Conservation (phyloP, 2,113 vertebrate species). For the Heterocephalus glaber region DNA sequence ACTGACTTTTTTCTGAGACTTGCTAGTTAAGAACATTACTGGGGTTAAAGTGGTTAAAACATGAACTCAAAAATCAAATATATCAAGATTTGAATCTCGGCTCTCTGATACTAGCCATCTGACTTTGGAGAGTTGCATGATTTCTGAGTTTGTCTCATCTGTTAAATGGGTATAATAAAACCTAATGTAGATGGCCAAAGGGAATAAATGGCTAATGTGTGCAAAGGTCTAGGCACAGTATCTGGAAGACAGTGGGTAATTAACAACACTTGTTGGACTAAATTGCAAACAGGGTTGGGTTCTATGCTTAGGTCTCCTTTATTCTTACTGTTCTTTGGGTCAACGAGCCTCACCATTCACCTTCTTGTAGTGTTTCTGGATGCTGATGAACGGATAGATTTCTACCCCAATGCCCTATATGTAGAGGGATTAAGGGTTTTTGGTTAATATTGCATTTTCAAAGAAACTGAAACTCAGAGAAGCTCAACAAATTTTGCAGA, state of each 20-base stretch:
- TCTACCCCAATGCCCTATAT: neutral
- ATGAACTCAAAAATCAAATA: neutral
- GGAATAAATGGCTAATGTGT: neutral
- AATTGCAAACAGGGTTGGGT: neutral
- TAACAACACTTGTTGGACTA: neutral
- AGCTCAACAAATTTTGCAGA: neutral
- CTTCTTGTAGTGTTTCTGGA: neutral
- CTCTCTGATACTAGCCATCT: neutral
- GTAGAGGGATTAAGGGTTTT: neutral
- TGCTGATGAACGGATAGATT: neutral
- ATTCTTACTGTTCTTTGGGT: neutral
- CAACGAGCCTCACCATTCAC: neutral
- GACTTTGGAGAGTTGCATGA: neutral
- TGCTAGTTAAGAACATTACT: neutral
- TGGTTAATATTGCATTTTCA: neutral
- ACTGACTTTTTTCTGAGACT: neutral
- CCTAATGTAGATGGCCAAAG: neutral
- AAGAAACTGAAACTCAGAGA: neutral
- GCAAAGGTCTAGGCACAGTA: neutral
- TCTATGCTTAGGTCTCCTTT: neutral
- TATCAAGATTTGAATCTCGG: neutral
- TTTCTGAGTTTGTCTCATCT: neutral
- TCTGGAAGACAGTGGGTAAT: neutral
- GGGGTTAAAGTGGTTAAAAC: neutral
- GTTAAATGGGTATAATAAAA: neutral